A percentile compares a stretch with the other conserved stretches of the same genome.
These are phyloP conservation scores for Cistogaster globosa DNA, from an alignment of 2,888 invertebrate species.

Conservation along the genomic window DNA sequence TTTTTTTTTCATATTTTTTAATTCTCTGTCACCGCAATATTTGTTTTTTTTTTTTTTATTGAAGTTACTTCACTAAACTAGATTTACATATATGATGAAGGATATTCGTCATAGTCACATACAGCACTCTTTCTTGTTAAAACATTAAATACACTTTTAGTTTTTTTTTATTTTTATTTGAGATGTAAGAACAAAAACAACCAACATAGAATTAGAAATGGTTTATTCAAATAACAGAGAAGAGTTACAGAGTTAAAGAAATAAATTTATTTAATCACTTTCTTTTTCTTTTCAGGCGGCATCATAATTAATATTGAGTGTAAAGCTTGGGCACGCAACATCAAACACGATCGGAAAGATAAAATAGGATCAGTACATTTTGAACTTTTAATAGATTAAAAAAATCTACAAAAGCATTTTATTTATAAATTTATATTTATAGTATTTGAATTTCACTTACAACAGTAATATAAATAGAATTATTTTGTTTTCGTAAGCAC, in stretches of 20 bases:
- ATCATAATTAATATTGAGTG: slow-evolving; percentile 87
- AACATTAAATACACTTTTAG: too few relatives aligned
- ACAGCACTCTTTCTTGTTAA: too few relatives aligned
- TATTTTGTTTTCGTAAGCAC: slow-evolving; percentile 12
- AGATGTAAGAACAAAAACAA: too few relatives aligned
- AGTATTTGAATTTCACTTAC: slow-evolving; percentile 39
- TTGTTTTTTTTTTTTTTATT: too few relatives aligned
- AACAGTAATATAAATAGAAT: slow-evolving; percentile 30
- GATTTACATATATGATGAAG: too few relatives aligned
- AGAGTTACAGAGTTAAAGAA: background rate
- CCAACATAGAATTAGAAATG: too few relatives aligned
- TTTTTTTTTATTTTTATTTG: too few relatives aligned
- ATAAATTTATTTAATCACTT: background rate
- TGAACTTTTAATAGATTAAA: slow-evolving; percentile 86
- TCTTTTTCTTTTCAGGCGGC: slow-evolving; percentile 82
- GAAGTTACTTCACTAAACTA: too few relatives aligned
- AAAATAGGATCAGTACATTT: slow-evolving; percentile 89
- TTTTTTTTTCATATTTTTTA: too few relatives aligned
- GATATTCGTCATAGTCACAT: too few relatives aligned
- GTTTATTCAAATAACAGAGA: too few relatives aligned
- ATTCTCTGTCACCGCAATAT: too few relatives aligned
- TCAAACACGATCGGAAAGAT: slow-evolving; percentile 87
- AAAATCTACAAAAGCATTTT: slow-evolving; percentile 11
- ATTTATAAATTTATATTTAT: slow-evolving; percentile 49
- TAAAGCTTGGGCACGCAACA: slow-evolving; percentile 89